phyloP scores from a whole-genome alignment of 2,888 invertebrate species.

The Hirtodrosophila histrioides region DNA sequence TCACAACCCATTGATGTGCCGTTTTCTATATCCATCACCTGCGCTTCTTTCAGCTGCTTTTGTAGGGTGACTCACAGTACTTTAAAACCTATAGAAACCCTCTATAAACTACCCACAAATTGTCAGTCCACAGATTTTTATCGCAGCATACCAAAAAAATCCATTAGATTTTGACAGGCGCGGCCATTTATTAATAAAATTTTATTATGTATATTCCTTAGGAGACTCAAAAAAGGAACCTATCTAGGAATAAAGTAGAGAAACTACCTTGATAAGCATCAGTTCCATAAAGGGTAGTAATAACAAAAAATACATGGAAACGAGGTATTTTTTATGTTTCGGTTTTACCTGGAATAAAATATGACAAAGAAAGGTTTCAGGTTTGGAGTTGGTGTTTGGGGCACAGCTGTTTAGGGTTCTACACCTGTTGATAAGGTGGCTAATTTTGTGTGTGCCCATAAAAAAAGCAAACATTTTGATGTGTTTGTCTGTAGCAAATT shows the following conservation, averaged over 20 bases:
- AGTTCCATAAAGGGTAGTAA: slow-evolving; percentile 46
- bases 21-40: slow-evolving; percentile 5
- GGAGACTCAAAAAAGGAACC: slow-evolving; percentile 36
- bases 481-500: slow-evolving; percentile 52
- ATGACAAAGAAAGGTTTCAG: slow-evolving; percentile 49
- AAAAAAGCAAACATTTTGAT: slow-evolving; percentile 31
- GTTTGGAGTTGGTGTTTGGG: slow-evolving; percentile 16
- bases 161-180: slow-evolving; percentile 76
- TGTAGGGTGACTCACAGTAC: slow-evolving; percentile 24
- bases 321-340: slow-evolving; percentile 29
- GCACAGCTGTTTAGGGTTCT: slow-evolving; percentile 49
- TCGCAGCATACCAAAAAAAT: slow-evolving; percentile 56
- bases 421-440: slow-evolving; percentile 73
- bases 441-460: slow-evolving; percentile 63
- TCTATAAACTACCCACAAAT: slow-evolving; percentile 60
- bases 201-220: slow-evolving; percentile 55
- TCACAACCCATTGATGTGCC: background rate
- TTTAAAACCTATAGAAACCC: slow-evolving; percentile 17
- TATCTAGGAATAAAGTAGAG: slow-evolving; percentile 14
- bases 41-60: slow-evolving; percentile 22
- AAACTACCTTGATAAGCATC: slow-evolving; percentile 57
- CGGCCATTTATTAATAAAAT: slow-evolving; percentile 69
- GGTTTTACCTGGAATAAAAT: slow-evolving; percentile 63
- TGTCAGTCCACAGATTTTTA: slow-evolving; percentile 63
- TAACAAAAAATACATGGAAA: slow-evolving; percentile 61